Percentiles rank a stretch among this genome's conserved stretches.
Evolutionary conservation across 2,113 vertebrate genomes (phyloP).

Genomic region (Morone chrysops): DNA sequence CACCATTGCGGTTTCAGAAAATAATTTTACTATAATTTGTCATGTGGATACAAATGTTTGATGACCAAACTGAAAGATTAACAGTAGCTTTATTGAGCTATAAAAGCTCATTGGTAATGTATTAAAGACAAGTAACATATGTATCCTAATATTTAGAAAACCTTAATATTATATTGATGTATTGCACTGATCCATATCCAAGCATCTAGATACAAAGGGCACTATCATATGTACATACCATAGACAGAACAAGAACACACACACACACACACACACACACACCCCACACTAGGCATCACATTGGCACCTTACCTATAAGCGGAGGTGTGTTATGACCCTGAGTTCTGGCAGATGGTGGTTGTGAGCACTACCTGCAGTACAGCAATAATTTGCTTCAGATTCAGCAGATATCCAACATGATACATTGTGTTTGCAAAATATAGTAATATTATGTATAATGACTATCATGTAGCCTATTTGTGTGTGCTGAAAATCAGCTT

Average conservation of each 20-base stretch:
- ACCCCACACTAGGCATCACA: slow-evolving; percentile 1
- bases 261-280: slow-evolving; percentile 5
- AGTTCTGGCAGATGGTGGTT: slow-evolving; percentile 62
- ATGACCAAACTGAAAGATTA: not conserved
- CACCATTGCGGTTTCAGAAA: not conserved
- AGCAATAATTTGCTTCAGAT: not conserved
- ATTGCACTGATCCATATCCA: not conserved
- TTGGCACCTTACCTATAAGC: slow-evolving; percentile 47
- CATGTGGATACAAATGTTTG: not conserved
- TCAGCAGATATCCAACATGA: slow-evolving; percentile 5
- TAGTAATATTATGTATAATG: slow-evolving; percentile 13
- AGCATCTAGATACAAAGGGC: not conserved
- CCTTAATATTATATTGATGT: not conserved
- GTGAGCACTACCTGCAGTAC: slow-evolving; percentile 24
- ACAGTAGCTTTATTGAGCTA: not conserved
- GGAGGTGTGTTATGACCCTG: slow-evolving; percentile 56
- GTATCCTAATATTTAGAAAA: not conserved
- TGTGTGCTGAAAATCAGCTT: slow-evolving; percentile 14
- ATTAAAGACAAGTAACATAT: not conserved
- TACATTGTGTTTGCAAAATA: not conserved
- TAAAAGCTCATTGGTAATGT: not conserved
- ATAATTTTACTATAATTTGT: not conserved
- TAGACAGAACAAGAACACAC: slow-evolving; percentile 6
- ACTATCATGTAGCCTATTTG: slow-evolving; percentile 1
- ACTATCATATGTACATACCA: not conserved